Evolutionary conservation across 2,113 vertebrate genomes (phyloP), one percentile per base, ranked within the genome.

Genomic region (Conger conger): DNA sequence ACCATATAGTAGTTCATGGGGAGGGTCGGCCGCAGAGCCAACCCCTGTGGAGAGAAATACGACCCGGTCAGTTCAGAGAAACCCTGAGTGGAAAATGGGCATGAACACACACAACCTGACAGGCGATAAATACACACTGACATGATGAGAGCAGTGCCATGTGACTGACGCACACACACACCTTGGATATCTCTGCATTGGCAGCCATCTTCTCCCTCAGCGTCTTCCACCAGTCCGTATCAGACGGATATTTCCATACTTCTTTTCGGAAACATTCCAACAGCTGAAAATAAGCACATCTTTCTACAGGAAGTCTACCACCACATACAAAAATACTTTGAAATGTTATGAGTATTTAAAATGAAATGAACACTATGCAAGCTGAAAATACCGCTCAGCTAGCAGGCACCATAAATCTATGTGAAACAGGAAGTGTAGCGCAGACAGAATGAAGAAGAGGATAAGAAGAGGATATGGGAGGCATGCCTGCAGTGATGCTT

Each of bases 1-100:
- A 96, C 97, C 2, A 96, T 97, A 87, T 99, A 99, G 88, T 99
- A 99, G 92, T 97, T 99, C 97, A 99, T 97, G 76, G 96, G 97
- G 86, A 96, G 53, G 4, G 94, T 92, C 0, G 92, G 91, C 87
- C 91, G 91, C 5, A 95, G 93, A 76, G 96, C 96, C 42, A 99
- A 92, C 8, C 77, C 93, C 98, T 97, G 88, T 87, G 90, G 88
- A 90, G 76, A 79, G 1, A 81, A 82, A 85, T 27, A 84, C 37
- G 17, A 42, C 60, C 35, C 20, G 8, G 7, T 23, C 81, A 83
- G 38, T 42, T 3, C 4, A 42, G 63, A 53, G 42, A 27, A 16
- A 53, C 45, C n/a, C 80, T 50, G 30, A 23, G 17, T 78, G n/a
- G 15, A 78, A 37, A 38, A 78, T 37, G 35, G 36, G 35, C 27